These are phyloP conservation scores for Halcyon chelicuti DNA, from an alignment of 2,797 vertebrate genomes.

Conservation along the genomic window DNA sequence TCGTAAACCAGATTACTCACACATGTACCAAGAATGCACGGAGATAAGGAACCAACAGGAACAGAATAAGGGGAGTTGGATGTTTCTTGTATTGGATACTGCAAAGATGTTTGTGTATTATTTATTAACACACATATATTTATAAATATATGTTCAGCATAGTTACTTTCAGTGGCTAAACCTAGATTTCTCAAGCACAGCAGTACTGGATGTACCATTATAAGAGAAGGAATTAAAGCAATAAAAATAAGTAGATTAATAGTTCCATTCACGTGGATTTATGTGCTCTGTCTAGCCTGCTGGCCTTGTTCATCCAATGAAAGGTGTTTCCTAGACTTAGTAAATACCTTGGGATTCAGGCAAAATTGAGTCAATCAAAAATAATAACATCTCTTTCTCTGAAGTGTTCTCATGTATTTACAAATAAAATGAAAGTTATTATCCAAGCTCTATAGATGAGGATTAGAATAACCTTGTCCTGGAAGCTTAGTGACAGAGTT, in stretches of 20 bases:
- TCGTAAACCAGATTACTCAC: background rate
- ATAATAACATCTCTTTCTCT: background rate
- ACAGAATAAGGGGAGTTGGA: background rate
- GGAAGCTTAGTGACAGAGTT: background rate
- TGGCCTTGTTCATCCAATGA: background rate
- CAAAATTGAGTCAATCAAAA: background rate
- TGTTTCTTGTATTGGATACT: background rate
- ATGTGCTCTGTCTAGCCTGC: background rate
- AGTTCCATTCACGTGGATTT: background rate
- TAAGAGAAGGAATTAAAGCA: background rate
- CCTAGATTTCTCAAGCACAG: background rate
- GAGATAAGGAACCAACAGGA: background rate
- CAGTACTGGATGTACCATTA: background rate
- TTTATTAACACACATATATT: background rate
- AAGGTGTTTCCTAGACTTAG: background rate
- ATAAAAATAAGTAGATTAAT: background rate
- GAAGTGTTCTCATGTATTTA: background rate
- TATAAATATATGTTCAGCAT: background rate
- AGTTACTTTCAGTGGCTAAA: background rate
- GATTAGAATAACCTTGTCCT: background rate
- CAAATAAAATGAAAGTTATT: background rate
- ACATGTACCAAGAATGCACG: background rate
- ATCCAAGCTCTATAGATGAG: background rate
- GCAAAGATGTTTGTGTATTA: background rate
- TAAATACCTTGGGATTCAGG: background rate